Evolutionary conservation across 2,113 vertebrate species (phyloP).

Genomic region (Aegithalos caudatus): DNA sequence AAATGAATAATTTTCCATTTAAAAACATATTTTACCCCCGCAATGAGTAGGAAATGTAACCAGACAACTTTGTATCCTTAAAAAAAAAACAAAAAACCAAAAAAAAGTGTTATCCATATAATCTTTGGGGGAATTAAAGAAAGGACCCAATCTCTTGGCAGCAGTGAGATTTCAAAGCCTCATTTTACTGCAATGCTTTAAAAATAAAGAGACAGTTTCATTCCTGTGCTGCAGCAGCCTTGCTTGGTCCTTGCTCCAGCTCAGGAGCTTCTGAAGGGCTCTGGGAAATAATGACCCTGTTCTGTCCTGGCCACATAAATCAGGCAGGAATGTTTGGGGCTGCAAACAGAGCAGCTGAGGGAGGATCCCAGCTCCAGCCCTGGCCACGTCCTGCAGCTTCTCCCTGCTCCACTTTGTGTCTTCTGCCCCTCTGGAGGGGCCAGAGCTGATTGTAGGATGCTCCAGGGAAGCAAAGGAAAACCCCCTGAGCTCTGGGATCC

Average conservation of each 20-base stretch:
- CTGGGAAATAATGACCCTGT: background rate
- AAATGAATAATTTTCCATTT: conserved; percentile 34
- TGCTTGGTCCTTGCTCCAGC: background rate
- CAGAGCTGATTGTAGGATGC: rapidly evolving
- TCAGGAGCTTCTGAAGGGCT: background rate
- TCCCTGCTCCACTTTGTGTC: background rate
- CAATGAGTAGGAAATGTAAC: conserved; percentile 19
- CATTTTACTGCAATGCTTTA: conserved; percentile 37
- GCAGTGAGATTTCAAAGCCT: conserved; percentile 38
- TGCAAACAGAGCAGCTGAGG: background rate
- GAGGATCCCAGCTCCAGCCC: background rate
- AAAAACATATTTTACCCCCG: background rate
- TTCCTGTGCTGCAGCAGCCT: background rate
- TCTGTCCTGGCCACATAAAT: background rate
- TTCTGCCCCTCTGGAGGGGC: background rate
- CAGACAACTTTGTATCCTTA: conserved; percentile 3
- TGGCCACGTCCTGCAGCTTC: background rate
- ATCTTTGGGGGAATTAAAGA: conserved; percentile 25
- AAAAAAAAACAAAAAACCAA: conserved; percentile 23
- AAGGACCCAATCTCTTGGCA: conserved; percentile 37
- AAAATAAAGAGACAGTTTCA: conserved; percentile 34
- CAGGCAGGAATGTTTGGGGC: background rate
- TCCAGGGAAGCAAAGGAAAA: background rate
- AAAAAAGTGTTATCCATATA: conserved; percentile 8
- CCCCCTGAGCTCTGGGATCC: background rate